A percentile compares a stretch with the other conserved stretches of the same genome.
phyloP scores from a whole-genome alignment of 1,140 invertebrate species.

The Cydia strobilella region DNA sequence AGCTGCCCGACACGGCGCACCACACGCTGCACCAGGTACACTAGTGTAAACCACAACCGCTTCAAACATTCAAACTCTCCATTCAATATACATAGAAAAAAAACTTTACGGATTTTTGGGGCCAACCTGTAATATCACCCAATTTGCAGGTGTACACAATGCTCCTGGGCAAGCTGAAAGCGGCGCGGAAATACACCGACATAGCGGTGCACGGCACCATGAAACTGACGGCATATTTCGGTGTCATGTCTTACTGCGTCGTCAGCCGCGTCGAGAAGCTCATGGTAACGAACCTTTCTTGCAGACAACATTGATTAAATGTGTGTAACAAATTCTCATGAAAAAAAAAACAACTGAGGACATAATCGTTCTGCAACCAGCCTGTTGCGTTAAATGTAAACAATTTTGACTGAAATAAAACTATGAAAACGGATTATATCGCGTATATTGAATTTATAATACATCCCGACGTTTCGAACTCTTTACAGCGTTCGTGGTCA shows the following conservation, averaged over 20 bases:
- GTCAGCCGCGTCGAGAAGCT: conserved; percentile 94
- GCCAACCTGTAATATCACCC: background rate
- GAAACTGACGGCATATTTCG: conserved; percentile 95
- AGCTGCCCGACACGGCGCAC: conserved; percentile 16
- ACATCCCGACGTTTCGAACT: too few species aligned
- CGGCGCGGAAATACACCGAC: conserved; percentile 92
- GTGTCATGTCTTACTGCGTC: conserved; percentile 93
- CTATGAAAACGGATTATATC: too few species aligned
- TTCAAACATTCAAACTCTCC: conserved; percentile 77
- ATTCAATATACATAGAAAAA: too few species aligned
- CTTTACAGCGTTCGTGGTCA: too few species aligned
- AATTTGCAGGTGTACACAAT: conserved; percentile 86
- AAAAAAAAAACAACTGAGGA: too few species aligned
- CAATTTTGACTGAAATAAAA: too few species aligned
- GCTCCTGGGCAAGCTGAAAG: conserved; percentile 87
- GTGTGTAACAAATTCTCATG: too few species aligned
- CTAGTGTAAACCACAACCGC: conserved; percentile 83
- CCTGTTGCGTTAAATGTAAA: too few species aligned
- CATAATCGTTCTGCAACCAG: too few species aligned
- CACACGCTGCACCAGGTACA: conserved; percentile 85
- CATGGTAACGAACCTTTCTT: conserved; percentile 85
- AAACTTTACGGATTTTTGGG: too few species aligned
- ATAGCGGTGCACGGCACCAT: conserved; percentile 92
- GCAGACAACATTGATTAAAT: background rate
- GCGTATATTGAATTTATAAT: too few species aligned